Evolutionary conservation across 30 jellyfish, hydroid and myxozoan species (phyloP), one percentile per base, ranked within the genome.

Genomic region (Morbakka virulenta): DNA sequence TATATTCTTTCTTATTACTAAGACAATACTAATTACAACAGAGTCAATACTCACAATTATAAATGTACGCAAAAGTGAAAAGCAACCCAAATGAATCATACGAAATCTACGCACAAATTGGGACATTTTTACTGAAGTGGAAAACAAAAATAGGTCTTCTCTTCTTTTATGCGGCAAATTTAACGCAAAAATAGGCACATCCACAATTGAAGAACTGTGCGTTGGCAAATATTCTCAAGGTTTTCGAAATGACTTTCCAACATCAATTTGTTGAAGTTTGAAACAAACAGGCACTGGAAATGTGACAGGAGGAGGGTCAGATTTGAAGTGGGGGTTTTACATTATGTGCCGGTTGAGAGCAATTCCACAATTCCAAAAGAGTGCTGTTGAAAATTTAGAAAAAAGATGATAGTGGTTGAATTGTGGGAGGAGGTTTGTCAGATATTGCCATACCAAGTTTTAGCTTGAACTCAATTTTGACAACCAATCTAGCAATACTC

Each of bases 111-210:
- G 24, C 74, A n/a, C 28, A 52, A 32, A 26, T 72, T 3, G 75
- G 47, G 28, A 72, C 35, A 26, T 41, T 26, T 50, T 72, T 72
- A 25, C 51, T 72, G 84, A 72, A 23, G 70, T 72, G 17, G 52
- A 25, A 31, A 67, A 67, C 67, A 72, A 72, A 67, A 31, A 29
- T 6, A 33, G 31, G 57, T 70, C 82, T 70, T 12, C 50, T 36
- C 62, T 72, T 50, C 69, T 72, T 29, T 34, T 72, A 25, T 14
- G 41, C 14, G 82, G 82, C 73, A 49, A 69, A 36, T 69, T 69
- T 69, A 69, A 69, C 34, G 82, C 82, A 32, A 48, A 50, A 47
- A 72, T 72, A 34, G 84, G 84, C 29, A 72, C 50, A 30, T 47
- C 72, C 35, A 3, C 57, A 26, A 29, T 48, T 23, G 26, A 27